Evolutionary conservation across 1,140 invertebrate species (phyloP).

Genomic region (Aphelinus certus): DNA sequence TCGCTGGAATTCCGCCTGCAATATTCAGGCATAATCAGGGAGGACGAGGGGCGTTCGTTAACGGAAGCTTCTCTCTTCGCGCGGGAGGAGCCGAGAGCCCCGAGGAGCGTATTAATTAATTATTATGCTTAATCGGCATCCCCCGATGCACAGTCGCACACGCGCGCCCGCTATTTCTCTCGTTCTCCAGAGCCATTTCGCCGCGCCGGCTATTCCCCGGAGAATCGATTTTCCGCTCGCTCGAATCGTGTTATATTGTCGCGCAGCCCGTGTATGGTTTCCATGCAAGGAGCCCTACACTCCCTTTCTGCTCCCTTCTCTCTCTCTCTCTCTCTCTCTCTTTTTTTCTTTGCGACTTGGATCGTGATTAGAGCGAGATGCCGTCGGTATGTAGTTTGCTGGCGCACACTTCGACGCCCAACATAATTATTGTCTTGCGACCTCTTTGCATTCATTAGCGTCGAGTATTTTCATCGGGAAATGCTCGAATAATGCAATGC

Average conservation of each 20-base stretch:
- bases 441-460: conserved; percentile 13
- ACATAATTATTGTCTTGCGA: background rate
- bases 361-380: too few relatives aligned
- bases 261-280: background rate
- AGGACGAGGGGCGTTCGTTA: conserved; percentile 30
- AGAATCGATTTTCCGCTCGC: conserved; percentile 43
- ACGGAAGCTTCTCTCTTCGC: background rate
- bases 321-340: background rate
- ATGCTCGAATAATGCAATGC: too few relatives aligned
- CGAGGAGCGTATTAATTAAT: conserved; percentile 46
- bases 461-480: too few relatives aligned
- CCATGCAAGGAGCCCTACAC: background rate
- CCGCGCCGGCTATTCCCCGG: conserved; percentile 8
- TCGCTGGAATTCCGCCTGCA: conserved; percentile 29
- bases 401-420: too few relatives aligned
- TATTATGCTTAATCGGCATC: conserved; percentile 47
- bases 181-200: conserved; percentile 29
- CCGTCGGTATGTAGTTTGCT: too few relatives aligned
- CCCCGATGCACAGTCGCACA: background rate
- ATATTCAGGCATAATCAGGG: conserved; percentile 37
- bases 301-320: background rate
- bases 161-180: conserved; percentile 30
- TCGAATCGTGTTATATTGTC: background rate
- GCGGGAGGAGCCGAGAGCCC: background rate
- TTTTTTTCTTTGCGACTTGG: background rate